Evolutionary conservation across 2,113 vertebrate species (phyloP).

Genomic region (Mus spicilegus): DNA sequence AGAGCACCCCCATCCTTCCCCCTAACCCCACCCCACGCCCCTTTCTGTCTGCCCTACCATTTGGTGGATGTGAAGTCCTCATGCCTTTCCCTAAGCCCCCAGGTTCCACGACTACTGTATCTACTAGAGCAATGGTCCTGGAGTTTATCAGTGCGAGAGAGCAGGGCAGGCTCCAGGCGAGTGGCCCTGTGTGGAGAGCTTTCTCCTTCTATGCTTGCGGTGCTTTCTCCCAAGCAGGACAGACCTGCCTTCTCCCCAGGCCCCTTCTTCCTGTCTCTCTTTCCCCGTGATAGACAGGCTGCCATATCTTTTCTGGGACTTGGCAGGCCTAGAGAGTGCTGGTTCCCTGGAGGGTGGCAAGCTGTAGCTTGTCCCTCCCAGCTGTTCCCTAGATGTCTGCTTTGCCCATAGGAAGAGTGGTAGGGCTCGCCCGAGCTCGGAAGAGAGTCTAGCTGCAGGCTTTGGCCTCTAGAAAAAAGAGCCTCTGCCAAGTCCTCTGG

Average conservation of each 20-base stretch:
- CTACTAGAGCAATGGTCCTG: not conserved
- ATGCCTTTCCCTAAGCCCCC: not conserved
- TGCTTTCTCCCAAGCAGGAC: constrained; percentile 33
- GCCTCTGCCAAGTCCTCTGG: constrained; percentile 35
- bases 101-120: not conserved
- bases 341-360: constrained; percentile 47
- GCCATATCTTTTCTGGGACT: not conserved
- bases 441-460: constrained; percentile 72
- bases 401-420: constrained; percentile 72
- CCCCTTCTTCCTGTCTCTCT: not conserved
- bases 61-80: not conserved
- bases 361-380: constrained; percentile 39
- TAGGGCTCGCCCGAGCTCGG: constrained; percentile 60
- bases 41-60: not conserved
- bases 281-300: not conserved
- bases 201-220: constrained; percentile 47
- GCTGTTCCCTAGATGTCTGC: not conserved
- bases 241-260: not conserved
- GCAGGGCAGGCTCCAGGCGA: not conserved
- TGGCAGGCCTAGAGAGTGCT: not conserved
- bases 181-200: not conserved
- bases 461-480: constrained; percentile 74
- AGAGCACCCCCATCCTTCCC: constrained; percentile 49
- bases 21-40: not conserved
- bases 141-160: not conserved